Base-by-base conservation (phyloP, 2,888 invertebrate species). In the Aleiodes alternator region DNA sequence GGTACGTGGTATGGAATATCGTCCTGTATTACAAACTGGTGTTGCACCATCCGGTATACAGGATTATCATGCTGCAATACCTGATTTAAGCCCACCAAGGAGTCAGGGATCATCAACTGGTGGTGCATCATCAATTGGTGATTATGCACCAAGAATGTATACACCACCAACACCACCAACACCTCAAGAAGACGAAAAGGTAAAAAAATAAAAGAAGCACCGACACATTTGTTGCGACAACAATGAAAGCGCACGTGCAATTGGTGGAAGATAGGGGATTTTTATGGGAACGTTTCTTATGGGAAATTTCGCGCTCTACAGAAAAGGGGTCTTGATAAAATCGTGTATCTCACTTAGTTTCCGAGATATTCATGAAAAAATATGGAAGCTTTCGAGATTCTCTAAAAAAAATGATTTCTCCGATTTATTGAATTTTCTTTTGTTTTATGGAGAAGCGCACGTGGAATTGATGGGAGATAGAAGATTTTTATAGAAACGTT, bases 1-100 rank as follows among this genome's bases (percentile, higher is more conserved):
- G 87, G 91, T 91, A 80, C 90, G 92, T 78, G 89, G 91, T 72
- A 91, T 92, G 87, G 92, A 92, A 84, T 92, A 92, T 82, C 90
- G 92, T 76, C 92, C 92, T 84, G 87, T 86, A 85, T 88, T 87
- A 83, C 90, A 90, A 85, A 88, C 86, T 85, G 91, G 87, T 89
- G 87, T 76, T 81, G 76, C 78, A 61, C 74, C 83, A 72, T 83
- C 86, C 72, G 86, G 86, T 73, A 83, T 89, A 74, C 89, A 88
- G 84, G 89, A 89, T 82, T 89, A 89, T 83, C 89, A 89, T 82
- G 88, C 89, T 75, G 86, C 88, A n/a, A 87, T 89, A 74, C 89
- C 89, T 75, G 89, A 89, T 73, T 85, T 89, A 50, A 89, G 89
- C 76, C 89, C 89, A 72, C 88, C 89, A 75, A 86, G 89, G 83